phyloP scores from a whole-genome alignment of 1,140 invertebrate genomes.

The Zaprionus ornatus region DNA sequence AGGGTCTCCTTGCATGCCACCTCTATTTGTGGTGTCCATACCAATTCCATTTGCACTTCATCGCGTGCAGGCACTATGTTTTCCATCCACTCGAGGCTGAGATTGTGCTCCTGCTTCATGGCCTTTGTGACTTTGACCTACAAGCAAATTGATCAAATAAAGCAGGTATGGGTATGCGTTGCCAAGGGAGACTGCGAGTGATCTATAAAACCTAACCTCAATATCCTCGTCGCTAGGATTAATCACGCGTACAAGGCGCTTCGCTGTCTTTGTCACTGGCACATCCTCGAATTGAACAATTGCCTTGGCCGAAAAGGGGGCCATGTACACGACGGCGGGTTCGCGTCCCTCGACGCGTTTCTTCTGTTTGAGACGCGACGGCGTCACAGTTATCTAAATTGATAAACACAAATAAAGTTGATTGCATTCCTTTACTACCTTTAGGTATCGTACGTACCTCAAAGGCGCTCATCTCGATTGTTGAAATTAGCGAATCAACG shows the following conservation, averaged over 20 bases:
- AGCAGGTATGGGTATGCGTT: neutral
- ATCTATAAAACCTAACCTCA: constrained; percentile 84
- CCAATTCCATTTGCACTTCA: constrained; percentile 85
- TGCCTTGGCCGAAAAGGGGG: constrained; percentile 86
- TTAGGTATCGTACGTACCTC: constrained; percentile 48
- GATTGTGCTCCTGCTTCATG: constrained; percentile 85
- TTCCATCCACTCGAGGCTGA: constrained; percentile 85
- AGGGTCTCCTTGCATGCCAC: constrained; percentile 87
- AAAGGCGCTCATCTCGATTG: constrained; percentile 71
- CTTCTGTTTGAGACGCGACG: constrained; percentile 69
- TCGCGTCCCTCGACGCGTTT: constrained; percentile 68
- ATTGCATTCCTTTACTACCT: neutral
- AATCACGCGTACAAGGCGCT: constrained; percentile 85
- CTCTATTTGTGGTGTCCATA: constrained; percentile 86
- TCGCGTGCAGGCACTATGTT: constrained; percentile 84
- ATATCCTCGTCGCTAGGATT: constrained; percentile 86
- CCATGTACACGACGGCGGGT: constrained; percentile 84
- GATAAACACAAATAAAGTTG: neutral
- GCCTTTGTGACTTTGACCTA: constrained; percentile 87
- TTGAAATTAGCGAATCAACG: constrained; percentile 1
- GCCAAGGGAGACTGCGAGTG: constrained; percentile 4
- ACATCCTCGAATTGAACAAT: constrained; percentile 88
- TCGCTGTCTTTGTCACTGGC: constrained; percentile 85
- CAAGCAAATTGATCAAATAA: constrained; percentile 73
- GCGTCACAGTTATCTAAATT: constrained; percentile 68